Evolutionary conservation across 2,888 invertebrate genomes (phyloP).

Genomic region (Epinotia brunnichana): DNA sequence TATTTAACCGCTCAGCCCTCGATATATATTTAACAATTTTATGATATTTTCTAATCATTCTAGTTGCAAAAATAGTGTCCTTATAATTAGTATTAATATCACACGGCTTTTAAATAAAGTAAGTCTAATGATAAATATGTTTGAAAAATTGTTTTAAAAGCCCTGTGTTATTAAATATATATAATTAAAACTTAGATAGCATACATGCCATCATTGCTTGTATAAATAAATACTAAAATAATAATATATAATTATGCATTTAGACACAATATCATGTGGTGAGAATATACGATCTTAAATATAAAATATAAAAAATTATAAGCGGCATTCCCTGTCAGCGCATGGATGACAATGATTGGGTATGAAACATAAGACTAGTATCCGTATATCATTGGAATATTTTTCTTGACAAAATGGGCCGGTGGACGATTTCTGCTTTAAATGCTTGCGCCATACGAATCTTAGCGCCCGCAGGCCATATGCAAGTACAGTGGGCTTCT

Average conservation of each 20-base stretch:
- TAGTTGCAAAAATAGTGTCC: slow-evolving; percentile 27
- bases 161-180: slow-evolving; percentile 17
- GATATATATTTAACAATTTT: too few species aligned
- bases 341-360: slow-evolving; percentile 48
- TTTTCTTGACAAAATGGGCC: slow-evolving; percentile 51
- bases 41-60: too few species aligned
- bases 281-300: slow-evolving; percentile 23
- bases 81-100: slow-evolving; percentile 14
- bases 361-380: slow-evolving; percentile 46
- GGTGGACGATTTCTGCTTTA: slow-evolving; percentile 68
- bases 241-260: slow-evolving; percentile 41
- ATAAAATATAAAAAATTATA: slow-evolving; percentile 42
- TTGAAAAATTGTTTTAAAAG: slow-evolving; percentile 8
- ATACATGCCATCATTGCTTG: slow-evolving; percentile 33
- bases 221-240: slow-evolving; percentile 34
- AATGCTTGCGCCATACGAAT: slow-evolving; percentile 40
- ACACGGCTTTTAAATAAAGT: slow-evolving; percentile 18
- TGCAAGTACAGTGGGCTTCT: slow-evolving; percentile 15
- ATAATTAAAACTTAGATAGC: slow-evolving; percentile 1
- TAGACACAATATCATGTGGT: slow-evolving; percentile 33
- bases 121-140: neutral
- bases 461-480: slow-evolving; percentile 37
- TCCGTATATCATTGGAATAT: slow-evolving; percentile 64
- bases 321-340: slow-evolving; percentile 65
- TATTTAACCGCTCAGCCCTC: too few species aligned